Base-by-base conservation (phyloP, 2,888 invertebrate species). In the Adelognathus sp. region DNA sequence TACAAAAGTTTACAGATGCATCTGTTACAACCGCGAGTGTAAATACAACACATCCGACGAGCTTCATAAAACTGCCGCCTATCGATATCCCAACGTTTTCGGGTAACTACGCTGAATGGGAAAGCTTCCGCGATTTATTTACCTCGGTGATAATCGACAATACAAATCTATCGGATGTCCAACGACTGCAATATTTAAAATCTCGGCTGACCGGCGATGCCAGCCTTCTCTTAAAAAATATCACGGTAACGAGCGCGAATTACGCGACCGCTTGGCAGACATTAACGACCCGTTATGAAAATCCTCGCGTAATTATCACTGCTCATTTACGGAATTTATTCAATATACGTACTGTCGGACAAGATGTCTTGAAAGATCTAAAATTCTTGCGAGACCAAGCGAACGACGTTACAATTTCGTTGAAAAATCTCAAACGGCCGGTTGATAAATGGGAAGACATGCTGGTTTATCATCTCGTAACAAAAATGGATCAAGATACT, bases 151-250 rank as follows among this genome's bases (percentile, higher is more conserved):
- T 52, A 2, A 27, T n/a, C 0, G 27, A 21, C 1, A 27, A 52
- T 11, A 27, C 24, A 5, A 21, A 11, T 11, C 14, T 52, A 5
- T 27, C 27, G 9, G 27, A 52, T 11, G 52, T 52, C n/a, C 21
- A 52, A 27, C 9, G 21, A 27, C n/a, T 29, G n/a, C 52, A 52
- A 11, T 70, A 76, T 44, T 24, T 67, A 9, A 67, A 58, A 14
- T 9, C 9, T 0, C 24, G 52, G n/a, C 21, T n/a, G n/a, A n/a
- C n/a, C n/a, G n/a, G n/a, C n/a, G n/a, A n/a, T n/a, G n/a, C n/a
- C n/a, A n/a, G n/a, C n/a, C n/a, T n/a, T n/a, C n/a, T n/a, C n/a
- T n/a, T n/a, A n/a, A n/a, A n/a, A n/a, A n/a, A n/a, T n/a, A n/a
- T n/a, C n/a, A n/a, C n/a, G n/a, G n/a, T n/a, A n/a, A n/a, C n/a